Conservation (phyloP, 2,113 vertebrate species). For the Corvus hawaiiensis region DNA sequence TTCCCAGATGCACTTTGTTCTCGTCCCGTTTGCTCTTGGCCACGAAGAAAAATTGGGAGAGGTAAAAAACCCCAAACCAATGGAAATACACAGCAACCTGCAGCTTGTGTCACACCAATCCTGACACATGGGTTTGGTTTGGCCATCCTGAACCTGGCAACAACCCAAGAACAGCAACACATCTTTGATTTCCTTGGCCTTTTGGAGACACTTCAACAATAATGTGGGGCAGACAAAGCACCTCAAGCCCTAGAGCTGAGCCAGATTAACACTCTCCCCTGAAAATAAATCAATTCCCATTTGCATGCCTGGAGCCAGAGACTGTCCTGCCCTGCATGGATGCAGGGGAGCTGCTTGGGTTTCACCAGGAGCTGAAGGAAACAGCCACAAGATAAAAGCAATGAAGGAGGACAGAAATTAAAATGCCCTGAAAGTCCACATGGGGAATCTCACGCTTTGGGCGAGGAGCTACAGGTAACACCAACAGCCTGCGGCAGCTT, state of each 20-base stretch:
- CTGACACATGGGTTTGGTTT: background rate
- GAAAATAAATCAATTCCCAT: background rate
- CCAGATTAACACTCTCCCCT: background rate
- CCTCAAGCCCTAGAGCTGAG: background rate
- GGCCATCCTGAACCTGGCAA: background rate
- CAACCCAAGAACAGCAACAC: background rate
- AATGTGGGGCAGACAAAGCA: fast-evolving
- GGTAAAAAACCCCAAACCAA: background rate
- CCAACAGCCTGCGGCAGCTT: background rate
- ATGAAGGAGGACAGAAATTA: background rate
- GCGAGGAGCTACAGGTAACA: background rate
- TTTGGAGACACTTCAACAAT: background rate
- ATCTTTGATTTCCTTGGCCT: background rate
- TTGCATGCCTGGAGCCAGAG: background rate
- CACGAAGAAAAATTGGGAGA: background rate
- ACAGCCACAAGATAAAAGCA: fast-evolving
- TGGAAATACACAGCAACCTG: background rate
- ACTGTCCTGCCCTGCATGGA: fast-evolving
- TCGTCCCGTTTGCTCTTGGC: fast-evolving
- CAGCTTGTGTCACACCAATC: fast-evolving
- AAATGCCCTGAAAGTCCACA: background rate
- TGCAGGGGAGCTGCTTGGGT: background rate
- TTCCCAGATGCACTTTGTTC: background rate
- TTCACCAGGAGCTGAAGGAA: background rate
- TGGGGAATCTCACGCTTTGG: background rate